phyloP scores from a whole-genome alignment of 2,797 vertebrate genomes.

The Zalophus californianus region DNA sequence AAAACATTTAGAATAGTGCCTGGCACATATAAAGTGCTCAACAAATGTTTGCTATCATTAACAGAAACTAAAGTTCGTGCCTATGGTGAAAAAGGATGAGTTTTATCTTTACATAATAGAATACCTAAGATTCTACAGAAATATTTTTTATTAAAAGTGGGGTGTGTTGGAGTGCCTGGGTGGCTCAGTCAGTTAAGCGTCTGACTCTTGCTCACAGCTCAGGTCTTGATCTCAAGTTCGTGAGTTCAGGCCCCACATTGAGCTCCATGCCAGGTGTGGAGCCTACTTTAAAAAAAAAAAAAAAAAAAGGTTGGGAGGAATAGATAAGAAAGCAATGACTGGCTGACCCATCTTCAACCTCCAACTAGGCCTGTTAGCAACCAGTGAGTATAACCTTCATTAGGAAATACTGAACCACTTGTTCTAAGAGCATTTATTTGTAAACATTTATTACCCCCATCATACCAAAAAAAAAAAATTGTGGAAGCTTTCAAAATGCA shows the following conservation, averaged over 20 bases:
- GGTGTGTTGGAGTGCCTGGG: no score
- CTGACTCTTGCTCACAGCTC: no score
- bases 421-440: neutral
- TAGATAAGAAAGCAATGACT: neutral
- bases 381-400: neutral
- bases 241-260: neutral
- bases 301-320: neutral
- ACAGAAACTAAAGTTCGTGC: neutral
- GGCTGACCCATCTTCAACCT: neutral
- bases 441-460: neutral
- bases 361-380: neutral
- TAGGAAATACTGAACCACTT: neutral
- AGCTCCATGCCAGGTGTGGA: neutral
- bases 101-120: conserved; percentile 16
- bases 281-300: neutral
- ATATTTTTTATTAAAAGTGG: neutral
- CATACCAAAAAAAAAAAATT: conserved; percentile 19
- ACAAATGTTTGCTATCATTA: neutral
- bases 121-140: neutral
- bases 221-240: neutral
- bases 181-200: neutral
- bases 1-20: neutral
- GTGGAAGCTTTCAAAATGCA: conserved; percentile 19
- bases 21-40: neutral
- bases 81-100: neutral